Percentiles rank a stretch among this genome's conserved stretches.
These are phyloP conservation scores for Falcunculus frontatus DNA, from an alignment of 2,113 vertebrate species.

Conservation along the genomic window DNA sequence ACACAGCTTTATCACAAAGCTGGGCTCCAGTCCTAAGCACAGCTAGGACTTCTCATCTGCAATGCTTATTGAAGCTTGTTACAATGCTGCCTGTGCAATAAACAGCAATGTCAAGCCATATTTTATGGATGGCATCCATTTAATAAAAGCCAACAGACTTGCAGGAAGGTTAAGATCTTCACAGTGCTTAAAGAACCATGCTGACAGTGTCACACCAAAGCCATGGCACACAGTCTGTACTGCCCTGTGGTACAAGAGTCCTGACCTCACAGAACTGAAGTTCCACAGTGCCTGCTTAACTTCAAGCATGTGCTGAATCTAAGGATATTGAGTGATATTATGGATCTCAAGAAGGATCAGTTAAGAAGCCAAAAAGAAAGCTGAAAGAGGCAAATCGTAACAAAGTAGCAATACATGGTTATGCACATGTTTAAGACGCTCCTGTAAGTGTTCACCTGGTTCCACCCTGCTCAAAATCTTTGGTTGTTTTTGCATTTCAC, in stretches of 20 bases:
- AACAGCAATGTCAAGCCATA: rapidly evolving
- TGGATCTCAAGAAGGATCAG: not conserved
- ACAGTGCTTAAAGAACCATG: rapidly evolving
- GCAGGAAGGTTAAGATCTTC: not conserved
- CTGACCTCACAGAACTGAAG: not conserved
- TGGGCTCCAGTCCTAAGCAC: not conserved
- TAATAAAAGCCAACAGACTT: not conserved
- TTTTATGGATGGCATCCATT: not conserved
- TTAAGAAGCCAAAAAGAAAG: not conserved
- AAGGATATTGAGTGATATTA: not conserved
- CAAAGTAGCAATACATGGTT: rapidly evolving
- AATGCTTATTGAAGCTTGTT: not conserved
- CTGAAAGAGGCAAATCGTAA: not conserved
- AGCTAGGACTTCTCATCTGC: not conserved
- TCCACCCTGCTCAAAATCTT: not conserved
- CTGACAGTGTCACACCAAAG: not conserved
- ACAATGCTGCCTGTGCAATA: not conserved
- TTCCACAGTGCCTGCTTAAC: not conserved
- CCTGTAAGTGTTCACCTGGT: not conserved
- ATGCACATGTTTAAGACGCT: not conserved
- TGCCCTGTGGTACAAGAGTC: rapidly evolving
- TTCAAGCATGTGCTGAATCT: not conserved
- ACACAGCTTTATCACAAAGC: not conserved
- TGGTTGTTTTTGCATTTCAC: not conserved
- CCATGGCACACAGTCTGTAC: rapidly evolving